Evolutionary conservation across 2,797 vertebrate genomes (phyloP), one percentile per base, ranked within the genome.

Genomic region (Cyprinodon diabolis): DNA sequence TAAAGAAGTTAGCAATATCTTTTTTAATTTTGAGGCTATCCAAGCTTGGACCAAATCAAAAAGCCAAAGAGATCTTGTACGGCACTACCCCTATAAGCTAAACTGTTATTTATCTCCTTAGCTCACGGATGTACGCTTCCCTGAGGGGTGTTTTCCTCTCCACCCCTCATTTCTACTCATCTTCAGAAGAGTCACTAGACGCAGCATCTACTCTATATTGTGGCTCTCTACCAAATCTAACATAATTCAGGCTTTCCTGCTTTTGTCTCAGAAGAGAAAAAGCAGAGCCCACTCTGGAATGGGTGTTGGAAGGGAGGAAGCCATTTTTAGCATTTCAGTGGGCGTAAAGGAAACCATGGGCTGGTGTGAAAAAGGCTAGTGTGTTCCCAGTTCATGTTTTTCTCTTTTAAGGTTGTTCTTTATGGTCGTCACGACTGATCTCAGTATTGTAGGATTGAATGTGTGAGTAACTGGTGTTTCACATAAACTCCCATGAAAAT

Each of bases 241-340:
- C 78, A 78, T 19, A 82, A 78, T 40, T 74, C 37, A 71, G 69
- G 57, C 78, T 80, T 80, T 82, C 76, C 75, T 79, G 51, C 17
- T 70, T 82, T 77, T 75, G 43, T 88, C 72, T 74, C 79, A 84
- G 69, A 72, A 75, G 74, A 79, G 77, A 82, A 79, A 79, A 54
- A 80, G 77, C 67, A 77, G 80, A 89, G 81, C 71, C 78, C 72
- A 77, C 82, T 86, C 78, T 87, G 83, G 79, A 83, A 88, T 66
- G 83, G 79, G 69, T 68, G 84, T 71, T 10, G 62, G 55, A 72
- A 77, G 70, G 84, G 80, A 86, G 48, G 15, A 73, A 88, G 86
- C 69, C 84, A 91, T 92, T 93, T 94, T 93, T 94, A 94, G 93
- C 93, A 86, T 91, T 76, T 89, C 81, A 87, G 92, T 83, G 89